Base-by-base conservation (phyloP, 2,888 invertebrate genomes). In the Pocota personata region DNA sequence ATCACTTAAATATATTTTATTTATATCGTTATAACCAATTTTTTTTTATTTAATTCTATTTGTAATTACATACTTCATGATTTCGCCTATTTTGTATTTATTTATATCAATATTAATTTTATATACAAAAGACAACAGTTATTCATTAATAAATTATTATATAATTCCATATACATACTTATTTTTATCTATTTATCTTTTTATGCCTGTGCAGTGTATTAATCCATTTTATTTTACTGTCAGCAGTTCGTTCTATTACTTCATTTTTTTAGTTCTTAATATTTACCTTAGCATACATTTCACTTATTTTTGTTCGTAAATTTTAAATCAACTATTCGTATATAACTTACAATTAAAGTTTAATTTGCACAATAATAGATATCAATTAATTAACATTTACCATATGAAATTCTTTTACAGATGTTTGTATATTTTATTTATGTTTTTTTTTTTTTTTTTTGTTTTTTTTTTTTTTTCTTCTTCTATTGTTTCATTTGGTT, bases 41-140 rank as follows among this genome's bases (percentile, higher is more conserved):
- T 69, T 64, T 60, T 50, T 32, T 50, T 32, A 1, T 32, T 62
- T 82, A 52, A 8, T 32, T 82, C 64, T 48, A 7, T 8, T 24
- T 82, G 62, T 71, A 84, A 79, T 84, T 84, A 79, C 84, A 84
- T 58, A 84, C 71, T 79, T 84, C 66, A 60, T 66, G 32, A 0
- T 58, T 58, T 80, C 72, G 64, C 66, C 66, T 84, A 71, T 30
- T 5, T 46, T 72, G 50, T 12, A 57, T 71, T 57, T 69, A 57
- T 52, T 75, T 73, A 37, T 67, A 35, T 67, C 37, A 27, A 24
- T 71, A 66, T 50, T 24, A 43, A 43, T 60, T 79, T 66, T 75
- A 79, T 84, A 76, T 84, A 79, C 79, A 79, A 84, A 83, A 84
- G 71, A 84, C 75, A 84, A 84, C 83, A 71, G 57, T 62, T 78